Evolutionary conservation across 2,797 vertebrate genomes (phyloP).

Genomic region (Microctenopoma lineatum): DNA sequence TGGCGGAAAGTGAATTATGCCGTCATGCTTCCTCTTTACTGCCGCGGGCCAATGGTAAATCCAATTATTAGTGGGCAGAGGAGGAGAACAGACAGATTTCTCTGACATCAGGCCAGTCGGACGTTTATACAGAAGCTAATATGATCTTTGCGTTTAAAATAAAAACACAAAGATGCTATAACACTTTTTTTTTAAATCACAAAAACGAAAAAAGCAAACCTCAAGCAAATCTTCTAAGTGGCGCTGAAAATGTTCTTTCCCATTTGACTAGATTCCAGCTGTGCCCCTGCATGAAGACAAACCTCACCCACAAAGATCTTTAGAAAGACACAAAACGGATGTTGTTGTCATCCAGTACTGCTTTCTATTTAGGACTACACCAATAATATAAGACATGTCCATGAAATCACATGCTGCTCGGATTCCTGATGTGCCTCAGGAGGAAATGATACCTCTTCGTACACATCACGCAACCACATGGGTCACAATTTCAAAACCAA

Average conservation of each 20-base stretch:
- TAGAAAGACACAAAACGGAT: conserved; percentile 45
- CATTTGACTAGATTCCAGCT: conserved; percentile 1
- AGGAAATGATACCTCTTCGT: conserved; percentile 22
- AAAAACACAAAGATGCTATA: conserved; percentile 8
- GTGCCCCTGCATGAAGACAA: conserved; percentile 11
- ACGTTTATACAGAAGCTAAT: conserved; percentile 21
- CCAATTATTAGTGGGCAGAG: conserved; percentile 16
- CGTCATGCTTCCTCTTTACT: conserved; percentile 26
- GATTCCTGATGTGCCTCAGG: conserved; percentile 19
- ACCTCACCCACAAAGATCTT: conserved; percentile 24
- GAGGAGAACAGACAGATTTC: neutral
- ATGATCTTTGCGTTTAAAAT: conserved; percentile 23
- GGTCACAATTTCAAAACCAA: conserved; percentile 47
- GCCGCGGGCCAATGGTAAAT: conserved; percentile 30
- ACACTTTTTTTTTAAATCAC: neutral
- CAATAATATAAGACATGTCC: conserved; percentile 54
- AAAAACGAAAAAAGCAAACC: too few relatives aligned
- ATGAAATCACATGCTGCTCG: conserved; percentile 55
- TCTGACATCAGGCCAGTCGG: conserved; percentile 25
- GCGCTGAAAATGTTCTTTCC: too few relatives aligned
- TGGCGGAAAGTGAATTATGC: conserved; percentile 9
- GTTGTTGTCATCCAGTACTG: conserved; percentile 46
- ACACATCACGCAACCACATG: conserved; percentile 32
- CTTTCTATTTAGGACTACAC: conserved; percentile 52
- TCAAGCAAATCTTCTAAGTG: too few relatives aligned